phyloP scores from a whole-genome alignment of 1,140 invertebrate genomes.

The Anastrepha obliqua region DNA sequence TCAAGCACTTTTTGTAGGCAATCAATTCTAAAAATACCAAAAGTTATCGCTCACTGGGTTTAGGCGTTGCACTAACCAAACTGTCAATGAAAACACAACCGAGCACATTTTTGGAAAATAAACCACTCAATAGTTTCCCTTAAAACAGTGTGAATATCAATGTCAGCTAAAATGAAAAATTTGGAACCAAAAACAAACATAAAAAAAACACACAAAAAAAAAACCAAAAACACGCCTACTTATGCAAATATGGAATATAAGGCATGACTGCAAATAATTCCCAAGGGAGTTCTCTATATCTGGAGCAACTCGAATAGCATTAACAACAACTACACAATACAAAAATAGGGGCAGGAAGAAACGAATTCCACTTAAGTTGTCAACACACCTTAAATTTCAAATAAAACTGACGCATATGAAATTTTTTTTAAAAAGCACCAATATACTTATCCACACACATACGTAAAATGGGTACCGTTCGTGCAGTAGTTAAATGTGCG shows the following conservation, averaged over 20 bases:
- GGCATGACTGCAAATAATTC: background rate
- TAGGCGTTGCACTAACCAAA: background rate
- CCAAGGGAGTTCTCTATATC: background rate
- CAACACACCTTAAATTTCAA: conserved; percentile 46
- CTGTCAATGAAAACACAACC: too few relatives aligned
- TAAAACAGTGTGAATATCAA: background rate
- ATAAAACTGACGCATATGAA: background rate
- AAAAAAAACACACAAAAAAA: background rate
- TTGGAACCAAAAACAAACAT: background rate
- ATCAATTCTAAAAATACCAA: too few relatives aligned
- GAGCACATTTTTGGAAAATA: too few relatives aligned
- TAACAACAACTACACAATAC: conserved; percentile 17
- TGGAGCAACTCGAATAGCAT: background rate
- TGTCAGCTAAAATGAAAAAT: background rate
- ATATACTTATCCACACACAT: background rate
- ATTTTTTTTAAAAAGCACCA: background rate
- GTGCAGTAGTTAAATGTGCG: background rate
- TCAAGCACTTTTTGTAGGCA: too few relatives aligned
- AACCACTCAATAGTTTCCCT: too few relatives aligned
- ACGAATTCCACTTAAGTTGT: background rate
- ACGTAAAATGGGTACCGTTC: background rate
- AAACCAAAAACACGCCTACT: background rate
- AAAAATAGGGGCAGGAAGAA: background rate
- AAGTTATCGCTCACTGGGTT: background rate
- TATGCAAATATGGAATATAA: conserved; percentile 12